phyloP scores from a whole-genome alignment of 2,113 vertebrate genomes.

The Spea multiplicata region DNA sequence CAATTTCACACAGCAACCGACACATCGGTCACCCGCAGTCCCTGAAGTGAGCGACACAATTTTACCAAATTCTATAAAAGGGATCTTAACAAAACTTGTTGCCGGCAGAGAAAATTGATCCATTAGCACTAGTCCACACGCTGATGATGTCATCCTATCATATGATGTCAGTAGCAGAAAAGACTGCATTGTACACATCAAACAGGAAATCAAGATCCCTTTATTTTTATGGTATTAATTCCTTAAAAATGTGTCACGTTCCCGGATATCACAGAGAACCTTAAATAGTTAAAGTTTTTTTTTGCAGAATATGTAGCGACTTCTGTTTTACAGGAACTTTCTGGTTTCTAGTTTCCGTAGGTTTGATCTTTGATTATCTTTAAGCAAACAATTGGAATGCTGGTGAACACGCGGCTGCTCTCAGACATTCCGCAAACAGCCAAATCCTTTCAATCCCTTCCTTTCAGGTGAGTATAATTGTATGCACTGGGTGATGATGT shows the following conservation, averaged over 20 bases:
- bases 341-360: neutral
- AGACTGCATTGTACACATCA: no score
- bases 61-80: no score
- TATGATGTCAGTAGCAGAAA: no score
- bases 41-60: no score
- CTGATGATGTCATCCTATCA: no score
- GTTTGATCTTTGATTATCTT: constrained; percentile 26
- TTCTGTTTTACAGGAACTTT: neutral
- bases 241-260: neutral
- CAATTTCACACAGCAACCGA: no score
- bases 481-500: neutral
- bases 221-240: neutral
- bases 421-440: neutral
- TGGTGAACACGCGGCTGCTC: neutral
- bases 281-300: constrained; percentile 26
- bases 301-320: neutral
- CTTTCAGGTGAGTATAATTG: neutral
- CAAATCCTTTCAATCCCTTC: constrained; percentile 3
- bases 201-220: no score
- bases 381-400: neutral
- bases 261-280: neutral
- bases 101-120: no score
- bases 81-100: no score
- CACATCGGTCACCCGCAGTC: no score
- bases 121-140: no score